Percentiles rank a stretch among this genome's conserved stretches.
These are phyloP conservation scores for Harpegnathos saltator DNA, from an alignment of 1,140 invertebrate genomes.

Conservation along the genomic window DNA sequence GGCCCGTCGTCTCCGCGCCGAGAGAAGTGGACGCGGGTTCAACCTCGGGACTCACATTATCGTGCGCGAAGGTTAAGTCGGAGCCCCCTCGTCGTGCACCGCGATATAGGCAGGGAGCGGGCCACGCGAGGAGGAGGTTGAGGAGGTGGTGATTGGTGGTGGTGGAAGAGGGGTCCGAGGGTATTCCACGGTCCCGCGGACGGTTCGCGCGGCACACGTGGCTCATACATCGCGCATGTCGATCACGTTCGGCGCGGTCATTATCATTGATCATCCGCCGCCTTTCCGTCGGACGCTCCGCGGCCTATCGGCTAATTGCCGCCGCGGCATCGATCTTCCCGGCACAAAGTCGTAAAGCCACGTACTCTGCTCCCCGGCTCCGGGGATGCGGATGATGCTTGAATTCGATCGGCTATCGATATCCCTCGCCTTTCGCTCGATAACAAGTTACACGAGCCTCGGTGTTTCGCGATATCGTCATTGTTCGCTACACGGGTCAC, in stretches of 20 bases:
- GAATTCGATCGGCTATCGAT: slow-evolving; percentile 32
- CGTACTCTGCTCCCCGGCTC: background rate
- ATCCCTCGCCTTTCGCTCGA: background rate
- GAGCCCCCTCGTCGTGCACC: background rate
- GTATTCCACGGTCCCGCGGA: slow-evolving; percentile 42
- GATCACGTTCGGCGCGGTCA: slow-evolving; percentile 80
- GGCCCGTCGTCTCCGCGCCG: background rate
- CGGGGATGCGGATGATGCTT: slow-evolving; percentile 40
- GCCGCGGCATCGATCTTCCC: slow-evolving; percentile 70
- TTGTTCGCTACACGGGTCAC: background rate
- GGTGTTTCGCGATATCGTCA: background rate
- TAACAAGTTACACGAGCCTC: slow-evolving; percentile 15
- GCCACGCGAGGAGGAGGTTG: slow-evolving; percentile 23
- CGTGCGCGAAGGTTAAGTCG: slow-evolving; percentile 45
- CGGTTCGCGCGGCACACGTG: slow-evolving; percentile 75
- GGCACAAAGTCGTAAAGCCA: slow-evolving; percentile 65
- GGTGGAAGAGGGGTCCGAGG: background rate
- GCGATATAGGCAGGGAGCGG: background rate
- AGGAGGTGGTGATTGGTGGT: no score
- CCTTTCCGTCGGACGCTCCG: slow-evolving; percentile 67
- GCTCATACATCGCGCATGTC: slow-evolving; percentile 76
- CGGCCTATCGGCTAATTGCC: slow-evolving; percentile 79
- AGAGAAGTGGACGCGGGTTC: background rate
- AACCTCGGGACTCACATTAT: slow-evolving; percentile 37
- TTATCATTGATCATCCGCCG: slow-evolving; percentile 80